Conservation (phyloP, 2,113 vertebrate genomes). For the Cyanoramphus novaezelandiae region DNA sequence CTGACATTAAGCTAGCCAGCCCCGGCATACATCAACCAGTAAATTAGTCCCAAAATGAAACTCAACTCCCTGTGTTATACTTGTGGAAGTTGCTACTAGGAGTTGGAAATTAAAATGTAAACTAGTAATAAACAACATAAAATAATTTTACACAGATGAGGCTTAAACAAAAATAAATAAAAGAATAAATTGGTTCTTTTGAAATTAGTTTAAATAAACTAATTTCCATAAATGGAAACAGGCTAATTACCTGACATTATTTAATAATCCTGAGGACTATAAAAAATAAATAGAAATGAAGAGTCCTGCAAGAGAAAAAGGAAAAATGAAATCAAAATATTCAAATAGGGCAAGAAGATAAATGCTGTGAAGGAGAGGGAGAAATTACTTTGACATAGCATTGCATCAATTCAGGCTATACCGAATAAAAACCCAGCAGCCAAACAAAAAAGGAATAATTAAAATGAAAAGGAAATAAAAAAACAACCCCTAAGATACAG, state of each 20-base stretch:
- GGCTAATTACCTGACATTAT: neutral
- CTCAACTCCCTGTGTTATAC: neutral
- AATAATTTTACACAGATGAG: neutral
- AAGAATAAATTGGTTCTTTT: neutral
- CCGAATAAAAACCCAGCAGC: accelerated
- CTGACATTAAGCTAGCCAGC: neutral
- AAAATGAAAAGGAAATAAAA: neutral
- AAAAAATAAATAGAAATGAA: neutral
- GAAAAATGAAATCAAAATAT: neutral
- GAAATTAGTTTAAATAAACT: neutral
- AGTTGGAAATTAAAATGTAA: neutral
- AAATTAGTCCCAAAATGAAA: neutral
- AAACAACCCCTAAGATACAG: neutral
- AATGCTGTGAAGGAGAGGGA: neutral
- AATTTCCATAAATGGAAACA: neutral
- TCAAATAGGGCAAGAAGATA: neutral
- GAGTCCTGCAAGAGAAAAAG: neutral
- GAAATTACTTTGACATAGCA: neutral
- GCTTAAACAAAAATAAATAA: neutral
- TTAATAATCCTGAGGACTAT: neutral
- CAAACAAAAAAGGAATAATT: neutral
- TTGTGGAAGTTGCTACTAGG: neutral
- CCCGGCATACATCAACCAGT: neutral
- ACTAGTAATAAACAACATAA: neutral
- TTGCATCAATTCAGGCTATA: neutral